A percentile compares a stretch with the other conserved stretches of the same genome.
These are phyloP conservation scores for Chiropotes sagulatus DNA, from an alignment of 2,797 vertebrate genomes.

Conservation along the genomic window DNA sequence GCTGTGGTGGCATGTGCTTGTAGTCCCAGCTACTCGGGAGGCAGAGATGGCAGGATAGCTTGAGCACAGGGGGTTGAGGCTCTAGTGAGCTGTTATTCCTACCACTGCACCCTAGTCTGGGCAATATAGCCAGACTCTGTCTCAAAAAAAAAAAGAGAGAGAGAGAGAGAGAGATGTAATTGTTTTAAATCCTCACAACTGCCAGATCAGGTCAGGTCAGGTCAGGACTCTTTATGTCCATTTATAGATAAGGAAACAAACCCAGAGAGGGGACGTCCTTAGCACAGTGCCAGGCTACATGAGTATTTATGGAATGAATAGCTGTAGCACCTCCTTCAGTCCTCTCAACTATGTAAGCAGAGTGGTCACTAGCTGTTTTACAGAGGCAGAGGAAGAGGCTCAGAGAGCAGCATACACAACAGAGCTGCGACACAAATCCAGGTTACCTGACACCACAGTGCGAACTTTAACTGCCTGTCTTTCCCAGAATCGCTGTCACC, in stretches of 20 bases:
- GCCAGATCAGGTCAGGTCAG: background rate
- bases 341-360: background rate
- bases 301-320: background rate
- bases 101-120: background rate
- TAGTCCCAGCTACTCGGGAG: background rate
- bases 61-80: background rate
- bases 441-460: background rate
- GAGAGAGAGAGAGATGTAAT: background rate
- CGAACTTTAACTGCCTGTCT: background rate
- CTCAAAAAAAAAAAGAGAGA: background rate
- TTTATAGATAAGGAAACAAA: background rate
- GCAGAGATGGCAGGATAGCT: background rate
- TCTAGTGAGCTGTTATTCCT: background rate
- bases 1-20: background rate
- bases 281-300: background rate
- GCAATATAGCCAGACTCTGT: background rate
- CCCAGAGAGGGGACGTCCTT: background rate
- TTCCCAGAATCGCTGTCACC: background rate
- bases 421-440: background rate
- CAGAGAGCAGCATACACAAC: background rate
- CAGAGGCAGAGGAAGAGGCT: background rate
- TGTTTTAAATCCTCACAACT: background rate
- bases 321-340: background rate
- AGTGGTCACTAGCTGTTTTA: background rate
- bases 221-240: background rate